These are phyloP conservation scores for Varanus salvator DNA, from an alignment of 2,113 vertebrate genomes.

Conservation along the genomic window DNA sequence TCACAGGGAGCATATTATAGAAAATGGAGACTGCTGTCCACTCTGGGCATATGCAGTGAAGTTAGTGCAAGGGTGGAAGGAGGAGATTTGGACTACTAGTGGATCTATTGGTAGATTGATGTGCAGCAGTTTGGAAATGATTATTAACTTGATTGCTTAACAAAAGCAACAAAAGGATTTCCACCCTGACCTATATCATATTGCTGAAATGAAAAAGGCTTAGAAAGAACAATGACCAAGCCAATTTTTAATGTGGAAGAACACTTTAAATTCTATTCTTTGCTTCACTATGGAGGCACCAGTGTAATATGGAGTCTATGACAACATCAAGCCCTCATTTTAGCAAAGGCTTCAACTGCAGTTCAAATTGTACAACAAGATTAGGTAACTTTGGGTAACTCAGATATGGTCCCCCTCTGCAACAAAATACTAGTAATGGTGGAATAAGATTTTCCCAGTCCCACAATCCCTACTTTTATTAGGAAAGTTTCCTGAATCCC, in stretches of 20 bases:
- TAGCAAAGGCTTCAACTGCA: background rate
- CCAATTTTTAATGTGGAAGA: no score
- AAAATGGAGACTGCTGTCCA: background rate
- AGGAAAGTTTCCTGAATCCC: background rate
- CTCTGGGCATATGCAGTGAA: background rate
- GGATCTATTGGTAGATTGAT: no score
- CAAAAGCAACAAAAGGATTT: no score
- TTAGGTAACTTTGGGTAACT: background rate
- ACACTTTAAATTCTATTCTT: no score
- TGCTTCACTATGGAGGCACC: background rate
- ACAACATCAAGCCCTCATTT: background rate
- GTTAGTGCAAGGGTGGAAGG: background rate
- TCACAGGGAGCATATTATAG: background rate
- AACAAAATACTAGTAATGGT: background rate
- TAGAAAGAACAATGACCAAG: no score
- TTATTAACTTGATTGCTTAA: no score
- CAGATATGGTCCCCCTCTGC: no score
- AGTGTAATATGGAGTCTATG: background rate
- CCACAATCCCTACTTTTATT: background rate
- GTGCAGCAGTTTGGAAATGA: background rate
- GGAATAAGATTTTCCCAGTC: background rate
- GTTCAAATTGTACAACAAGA: background rate
- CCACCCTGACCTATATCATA: no score
- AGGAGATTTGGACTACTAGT: no score
- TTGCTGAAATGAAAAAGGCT: no score